Conservation (phyloP, 2,113 vertebrate genomes). For the Corythornis madagascariensis region DNA sequence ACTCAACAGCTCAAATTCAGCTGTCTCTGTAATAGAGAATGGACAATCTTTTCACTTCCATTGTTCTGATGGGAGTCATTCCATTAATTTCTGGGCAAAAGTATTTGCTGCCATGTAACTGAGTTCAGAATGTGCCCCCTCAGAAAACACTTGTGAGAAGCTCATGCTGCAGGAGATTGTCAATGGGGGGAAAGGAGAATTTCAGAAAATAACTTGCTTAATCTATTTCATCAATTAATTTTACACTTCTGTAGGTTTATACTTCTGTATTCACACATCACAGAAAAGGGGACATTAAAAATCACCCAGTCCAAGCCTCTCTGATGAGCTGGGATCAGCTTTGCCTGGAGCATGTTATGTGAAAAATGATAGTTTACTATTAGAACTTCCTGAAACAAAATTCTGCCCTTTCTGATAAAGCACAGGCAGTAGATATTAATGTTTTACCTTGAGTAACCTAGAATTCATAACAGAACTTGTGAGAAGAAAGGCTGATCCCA, state of each 20-base stretch:
- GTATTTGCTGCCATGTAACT: neutral
- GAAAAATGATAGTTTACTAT: neutral
- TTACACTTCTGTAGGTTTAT: neutral
- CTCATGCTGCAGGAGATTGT: accelerated
- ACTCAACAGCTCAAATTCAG: neutral
- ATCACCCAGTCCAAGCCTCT: neutral
- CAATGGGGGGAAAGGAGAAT: neutral
- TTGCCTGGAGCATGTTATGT: neutral
- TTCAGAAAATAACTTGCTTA: constrained; percentile 9
- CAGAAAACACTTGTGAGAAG: neutral
- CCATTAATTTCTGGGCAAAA: neutral
- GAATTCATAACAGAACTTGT: neutral
- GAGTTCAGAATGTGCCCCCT: neutral
- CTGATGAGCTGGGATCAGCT: neutral
- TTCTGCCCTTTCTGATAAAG: neutral
- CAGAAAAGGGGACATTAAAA: neutral
- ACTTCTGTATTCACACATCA: neutral
- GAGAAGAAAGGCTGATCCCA: neutral
- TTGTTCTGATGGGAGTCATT: neutral
- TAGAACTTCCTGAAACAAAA: neutral
- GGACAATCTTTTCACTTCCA: neutral
- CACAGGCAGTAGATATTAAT: neutral
- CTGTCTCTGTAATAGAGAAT: neutral
- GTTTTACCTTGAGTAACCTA: neutral
- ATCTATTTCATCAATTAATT: neutral